Conservation (phyloP, 1,140 invertebrate genomes). For the Rhagoletis zephyria region DNA sequence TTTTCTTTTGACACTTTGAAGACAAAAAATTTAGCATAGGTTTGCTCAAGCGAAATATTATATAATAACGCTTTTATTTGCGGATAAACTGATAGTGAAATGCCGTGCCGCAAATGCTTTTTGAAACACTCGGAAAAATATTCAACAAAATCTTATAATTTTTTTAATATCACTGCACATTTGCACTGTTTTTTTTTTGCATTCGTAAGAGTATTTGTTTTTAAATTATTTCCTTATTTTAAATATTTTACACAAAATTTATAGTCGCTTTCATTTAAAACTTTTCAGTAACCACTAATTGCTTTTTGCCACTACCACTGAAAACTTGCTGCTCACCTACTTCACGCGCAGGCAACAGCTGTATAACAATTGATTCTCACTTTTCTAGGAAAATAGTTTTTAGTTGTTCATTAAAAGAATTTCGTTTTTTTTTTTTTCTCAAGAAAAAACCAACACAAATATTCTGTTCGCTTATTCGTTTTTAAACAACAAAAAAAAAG, state of each 20-base stretch:
- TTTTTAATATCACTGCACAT: conserved; percentile 28
- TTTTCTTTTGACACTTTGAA: not conserved
- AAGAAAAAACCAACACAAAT: conserved; percentile 33
- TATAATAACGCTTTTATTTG: not conserved
- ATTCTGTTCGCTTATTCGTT: conserved; percentile 45
- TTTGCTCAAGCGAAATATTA: not conserved
- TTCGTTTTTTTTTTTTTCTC: conserved; percentile 25
- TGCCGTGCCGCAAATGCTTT: not conserved
- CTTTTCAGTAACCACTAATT: not conserved
- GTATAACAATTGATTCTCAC: not conserved
- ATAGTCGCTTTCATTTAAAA: not conserved
- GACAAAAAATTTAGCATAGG: not conserved
- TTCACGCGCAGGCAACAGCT: not conserved
- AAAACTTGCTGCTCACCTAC: not conserved
- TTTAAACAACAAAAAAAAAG: not conserved
- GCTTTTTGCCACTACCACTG: not conserved
- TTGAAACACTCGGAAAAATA: not conserved
- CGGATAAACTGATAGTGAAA: no score
- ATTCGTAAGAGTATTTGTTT: not conserved
- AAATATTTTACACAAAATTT: not conserved
- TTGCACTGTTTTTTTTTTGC: not conserved
- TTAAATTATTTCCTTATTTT: conserved; percentile 2
- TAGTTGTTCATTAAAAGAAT: conserved; percentile 6
- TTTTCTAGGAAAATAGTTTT: not conserved
- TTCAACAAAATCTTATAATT: not conserved